Evolutionary conservation across 2,888 invertebrate genomes (phyloP).

Genomic region (Acleris laterana): DNA sequence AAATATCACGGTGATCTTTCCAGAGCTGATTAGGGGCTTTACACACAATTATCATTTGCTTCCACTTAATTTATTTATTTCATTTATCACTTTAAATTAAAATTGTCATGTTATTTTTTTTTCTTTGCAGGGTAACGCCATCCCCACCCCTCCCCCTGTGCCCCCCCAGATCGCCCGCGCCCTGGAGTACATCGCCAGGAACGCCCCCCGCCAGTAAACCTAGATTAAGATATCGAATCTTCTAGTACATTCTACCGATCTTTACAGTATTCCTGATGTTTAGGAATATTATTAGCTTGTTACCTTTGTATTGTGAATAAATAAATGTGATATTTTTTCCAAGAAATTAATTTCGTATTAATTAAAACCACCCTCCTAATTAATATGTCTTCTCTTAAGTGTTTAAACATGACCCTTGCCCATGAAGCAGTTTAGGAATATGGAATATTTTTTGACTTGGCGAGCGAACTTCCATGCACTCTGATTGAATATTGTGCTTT

Average conservation of each 20-base stretch:
- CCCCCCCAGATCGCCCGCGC: conserved; percentile 76
- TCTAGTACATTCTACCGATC: conserved; percentile 18
- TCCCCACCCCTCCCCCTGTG: conserved; percentile 80
- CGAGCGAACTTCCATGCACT: too few species aligned
- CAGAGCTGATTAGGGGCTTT: too few species aligned
- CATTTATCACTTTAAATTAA: too few species aligned
- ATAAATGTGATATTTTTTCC: conserved; percentile 52
- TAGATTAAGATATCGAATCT: conserved; percentile 36
- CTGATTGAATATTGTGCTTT: too few species aligned
- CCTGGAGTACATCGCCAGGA: conserved; percentile 59
- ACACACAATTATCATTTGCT: too few species aligned
- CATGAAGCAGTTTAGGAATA: too few species aligned
- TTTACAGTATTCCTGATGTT: conserved; percentile 23
- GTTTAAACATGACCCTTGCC: too few species aligned
- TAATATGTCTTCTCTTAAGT: background rate
- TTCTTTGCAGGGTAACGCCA: conserved; percentile 60
- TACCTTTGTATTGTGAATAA: conserved; percentile 37
- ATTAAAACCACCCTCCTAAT: background rate
- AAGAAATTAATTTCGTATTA: conserved; percentile 28
- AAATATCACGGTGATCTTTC: too few species aligned
- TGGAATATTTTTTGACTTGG: too few species aligned
- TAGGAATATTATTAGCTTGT: conserved; percentile 20
- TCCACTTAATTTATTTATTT: too few species aligned
- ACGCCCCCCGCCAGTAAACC: conserved; percentile 47
- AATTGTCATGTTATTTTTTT: conserved; percentile 11